These are phyloP conservation scores for Chiloscyllium plagiosum DNA, from an alignment of 2,113 vertebrate genomes.

Conservation along the genomic window DNA sequence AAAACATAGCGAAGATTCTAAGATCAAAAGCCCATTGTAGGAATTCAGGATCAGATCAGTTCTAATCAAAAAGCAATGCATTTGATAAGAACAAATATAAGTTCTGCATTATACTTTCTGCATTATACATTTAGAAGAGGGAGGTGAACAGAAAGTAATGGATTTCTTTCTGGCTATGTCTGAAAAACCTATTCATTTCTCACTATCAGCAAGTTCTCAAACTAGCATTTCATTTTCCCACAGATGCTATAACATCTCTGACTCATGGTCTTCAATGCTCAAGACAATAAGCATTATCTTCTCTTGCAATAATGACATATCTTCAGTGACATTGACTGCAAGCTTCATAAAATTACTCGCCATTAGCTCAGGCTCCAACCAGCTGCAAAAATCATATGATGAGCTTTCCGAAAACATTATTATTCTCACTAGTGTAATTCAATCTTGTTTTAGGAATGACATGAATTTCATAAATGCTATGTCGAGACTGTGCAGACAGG, in stretches of 20 bases:
- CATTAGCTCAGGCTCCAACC: not conserved
- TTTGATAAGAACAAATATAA: not conserved
- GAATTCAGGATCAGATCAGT: not conserved
- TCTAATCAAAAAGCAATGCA: not conserved
- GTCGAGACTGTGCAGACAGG: too few relatives aligned
- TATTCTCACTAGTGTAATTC: not conserved
- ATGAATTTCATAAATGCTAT: not conserved
- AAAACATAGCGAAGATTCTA: not conserved
- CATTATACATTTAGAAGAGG: not conserved
- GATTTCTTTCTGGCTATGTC: conserved; percentile 8
- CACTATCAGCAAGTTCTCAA: conserved; percentile 27
- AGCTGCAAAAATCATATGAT: not conserved
- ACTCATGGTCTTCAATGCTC: conserved; percentile 17
- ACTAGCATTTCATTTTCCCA: conserved; percentile 10
- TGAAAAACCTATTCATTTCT: conserved; percentile 36
- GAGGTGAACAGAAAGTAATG: conserved; percentile 7
- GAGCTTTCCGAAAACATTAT: not conserved
- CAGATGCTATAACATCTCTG: not conserved
- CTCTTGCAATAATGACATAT: not conserved
- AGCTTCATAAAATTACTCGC: not conserved
- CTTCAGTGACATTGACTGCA: not conserved
- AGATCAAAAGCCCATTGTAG: not conserved
- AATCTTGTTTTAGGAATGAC: not conserved
- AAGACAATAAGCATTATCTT: not conserved
- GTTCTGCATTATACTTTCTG: not conserved